These are phyloP conservation scores for Eriocheir sinensis DNA, from an alignment of 1,140 invertebrate genomes.

Conservation along the genomic window DNA sequence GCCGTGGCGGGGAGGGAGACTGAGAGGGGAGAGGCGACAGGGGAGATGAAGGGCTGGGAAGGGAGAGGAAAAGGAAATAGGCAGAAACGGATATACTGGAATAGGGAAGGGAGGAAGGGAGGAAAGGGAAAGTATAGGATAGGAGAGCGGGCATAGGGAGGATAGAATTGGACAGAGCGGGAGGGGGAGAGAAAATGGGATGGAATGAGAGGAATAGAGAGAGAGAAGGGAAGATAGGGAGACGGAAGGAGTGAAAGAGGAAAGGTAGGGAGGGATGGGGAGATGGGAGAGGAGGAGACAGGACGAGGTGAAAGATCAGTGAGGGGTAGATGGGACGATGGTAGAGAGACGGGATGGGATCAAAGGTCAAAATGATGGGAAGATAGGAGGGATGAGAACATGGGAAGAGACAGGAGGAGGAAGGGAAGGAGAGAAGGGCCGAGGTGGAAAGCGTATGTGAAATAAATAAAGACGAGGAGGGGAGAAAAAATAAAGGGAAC, in stretches of 20 bases:
- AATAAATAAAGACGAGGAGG: background rate
- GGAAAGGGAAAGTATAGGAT: background rate
- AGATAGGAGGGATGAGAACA: background rate
- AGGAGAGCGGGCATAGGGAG: too few species aligned
- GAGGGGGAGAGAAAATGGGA: too few species aligned
- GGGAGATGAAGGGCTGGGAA: background rate
- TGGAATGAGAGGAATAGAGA: too few species aligned
- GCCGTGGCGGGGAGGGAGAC: background rate
- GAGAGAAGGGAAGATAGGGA: background rate
- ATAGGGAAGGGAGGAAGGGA: background rate
- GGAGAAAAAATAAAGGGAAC: too few species aligned
- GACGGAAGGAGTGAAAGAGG: slow-evolving; percentile 30
- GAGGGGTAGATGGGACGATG: background rate
- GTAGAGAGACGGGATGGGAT: background rate
- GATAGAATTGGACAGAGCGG: too few species aligned
- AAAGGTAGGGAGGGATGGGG: background rate
- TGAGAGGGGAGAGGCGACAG: background rate
- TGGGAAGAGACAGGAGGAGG: background rate
- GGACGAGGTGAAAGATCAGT: background rate
- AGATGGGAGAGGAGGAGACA: background rate
- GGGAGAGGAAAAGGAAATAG: background rate
- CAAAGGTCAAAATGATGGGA: background rate
- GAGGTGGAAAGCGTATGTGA: too few species aligned
- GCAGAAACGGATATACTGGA: slow-evolving; percentile 17
- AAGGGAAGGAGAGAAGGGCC: too few species aligned